These are phyloP conservation scores for Drosophila nr. medialis DNA, from an alignment of 2,888 invertebrate species.

Conservation along the genomic window DNA sequence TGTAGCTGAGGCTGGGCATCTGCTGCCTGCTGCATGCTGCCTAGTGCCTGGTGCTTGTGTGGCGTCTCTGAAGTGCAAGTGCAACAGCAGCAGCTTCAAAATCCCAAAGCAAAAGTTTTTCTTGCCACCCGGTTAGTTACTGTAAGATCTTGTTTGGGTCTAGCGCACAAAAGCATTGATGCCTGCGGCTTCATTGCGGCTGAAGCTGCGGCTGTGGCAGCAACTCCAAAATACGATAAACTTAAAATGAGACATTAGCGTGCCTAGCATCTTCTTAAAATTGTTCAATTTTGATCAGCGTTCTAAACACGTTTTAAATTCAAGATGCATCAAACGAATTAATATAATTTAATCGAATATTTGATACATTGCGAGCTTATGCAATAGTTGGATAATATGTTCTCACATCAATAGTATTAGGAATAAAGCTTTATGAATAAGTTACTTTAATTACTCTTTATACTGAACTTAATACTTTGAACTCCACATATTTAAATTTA, in stretches of 20 bases:
- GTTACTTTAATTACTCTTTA: neutral
- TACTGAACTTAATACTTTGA: neutral
- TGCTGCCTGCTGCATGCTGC: conserved; percentile 44
- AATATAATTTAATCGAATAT: neutral
- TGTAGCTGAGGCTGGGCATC: conserved; percentile 28
- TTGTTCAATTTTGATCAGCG: conserved; percentile 30
- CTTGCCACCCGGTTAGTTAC: conserved; percentile 74
- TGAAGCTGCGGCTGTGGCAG: conserved; percentile 18
- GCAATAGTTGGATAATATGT: neutral
- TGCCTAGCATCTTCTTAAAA: conserved; percentile 40
- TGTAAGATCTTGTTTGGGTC: conserved; percentile 64
- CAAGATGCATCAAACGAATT: neutral
- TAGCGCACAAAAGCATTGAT: conserved; percentile 57
- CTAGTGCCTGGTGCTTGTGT: conserved; percentile 65
- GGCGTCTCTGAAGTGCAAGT: conserved; percentile 78
- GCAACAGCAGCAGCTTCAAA: conserved; percentile 59
- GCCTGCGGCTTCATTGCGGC: conserved; percentile 40
- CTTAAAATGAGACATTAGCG: conserved; percentile 41
- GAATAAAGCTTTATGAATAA: neutral
- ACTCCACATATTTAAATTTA: neutral
- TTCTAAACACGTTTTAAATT: conserved; percentile 36
- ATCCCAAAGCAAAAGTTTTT: conserved; percentile 79
- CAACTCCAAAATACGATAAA: conserved; percentile 32
- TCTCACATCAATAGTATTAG: neutral
- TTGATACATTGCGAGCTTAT: neutral